A percentile compares a stretch with the other conserved stretches of the same genome.
phyloP scores from a whole-genome alignment of 2,797 vertebrate species.

The Sphaeramia orbicularis region DNA sequence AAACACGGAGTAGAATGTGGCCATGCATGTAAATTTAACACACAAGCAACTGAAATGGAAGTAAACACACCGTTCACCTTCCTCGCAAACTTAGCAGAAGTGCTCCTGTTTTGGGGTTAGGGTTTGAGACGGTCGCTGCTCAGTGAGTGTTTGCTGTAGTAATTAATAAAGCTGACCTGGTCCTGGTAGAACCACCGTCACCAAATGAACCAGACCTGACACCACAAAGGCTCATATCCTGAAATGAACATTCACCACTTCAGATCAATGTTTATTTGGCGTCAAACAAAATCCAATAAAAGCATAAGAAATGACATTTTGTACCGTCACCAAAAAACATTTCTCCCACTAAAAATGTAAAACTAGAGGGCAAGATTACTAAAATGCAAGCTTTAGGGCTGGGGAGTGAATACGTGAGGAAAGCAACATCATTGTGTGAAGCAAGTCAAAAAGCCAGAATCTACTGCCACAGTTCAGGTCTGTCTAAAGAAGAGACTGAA shows the following conservation, averaged over 20 bases:
- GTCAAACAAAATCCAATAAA: conserved; percentile 87
- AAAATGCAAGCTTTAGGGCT: conserved; percentile 80
- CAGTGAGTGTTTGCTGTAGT: too few relatives aligned
- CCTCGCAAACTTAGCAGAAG: too few relatives aligned
- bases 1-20: too few relatives aligned
- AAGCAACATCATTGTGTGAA: conserved; percentile 59
- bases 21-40: too few relatives aligned
- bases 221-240: too few relatives aligned
- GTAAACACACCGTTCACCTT: too few relatives aligned
- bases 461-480: conserved; percentile 50
- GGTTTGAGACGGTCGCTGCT: too few relatives aligned
- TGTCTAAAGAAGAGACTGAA: conserved; percentile 59
- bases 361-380: conserved; percentile 83
- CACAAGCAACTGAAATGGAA: too few relatives aligned
- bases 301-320: conserved; percentile 84
- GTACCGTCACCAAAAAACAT: conserved; percentile 84
- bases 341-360: conserved; percentile 86
- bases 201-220: too few relatives aligned
- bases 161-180: too few relatives aligned
- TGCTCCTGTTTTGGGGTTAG: too few relatives aligned
- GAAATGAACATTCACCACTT: conserved; percentile 4
- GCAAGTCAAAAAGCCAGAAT: conserved; percentile 68
- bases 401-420: conserved; percentile 45
- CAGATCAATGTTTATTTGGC: conserved; percentile 84
- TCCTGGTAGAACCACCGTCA: too few relatives aligned